Evolutionary conservation across 1,140 invertebrate species (phyloP).

Genomic region (Hypothenemus hampei): DNA sequence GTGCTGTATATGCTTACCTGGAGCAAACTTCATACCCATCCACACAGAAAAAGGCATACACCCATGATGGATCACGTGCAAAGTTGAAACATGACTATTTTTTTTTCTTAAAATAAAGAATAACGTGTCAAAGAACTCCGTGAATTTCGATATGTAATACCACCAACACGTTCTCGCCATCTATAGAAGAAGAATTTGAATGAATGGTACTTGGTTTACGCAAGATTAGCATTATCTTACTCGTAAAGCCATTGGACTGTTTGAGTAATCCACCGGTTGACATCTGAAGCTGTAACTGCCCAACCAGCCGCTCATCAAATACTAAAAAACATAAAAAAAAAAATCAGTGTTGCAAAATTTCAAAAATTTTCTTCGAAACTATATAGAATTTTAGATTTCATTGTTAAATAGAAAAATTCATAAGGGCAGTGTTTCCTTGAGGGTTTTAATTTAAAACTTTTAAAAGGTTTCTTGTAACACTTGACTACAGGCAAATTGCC

Average conservation of each 20-base stretch:
- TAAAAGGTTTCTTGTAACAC: too few species aligned
- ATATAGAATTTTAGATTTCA: too few species aligned
- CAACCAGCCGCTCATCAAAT: conserved; percentile 80
- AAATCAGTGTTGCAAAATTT: too few species aligned
- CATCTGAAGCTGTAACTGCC: conserved; percentile 86
- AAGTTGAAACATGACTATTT: conserved; percentile 83
- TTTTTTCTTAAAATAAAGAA: conserved; percentile 92
- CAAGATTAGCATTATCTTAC: conserved; percentile 63
- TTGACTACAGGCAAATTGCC: too few species aligned
- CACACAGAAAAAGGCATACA: conserved; percentile 94
- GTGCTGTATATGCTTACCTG: conserved; percentile 54
- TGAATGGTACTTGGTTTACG: background rate
- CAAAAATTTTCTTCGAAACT: too few species aligned
- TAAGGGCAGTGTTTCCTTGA: too few species aligned
- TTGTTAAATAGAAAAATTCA: too few species aligned
- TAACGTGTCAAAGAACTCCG: conserved; percentile 94
- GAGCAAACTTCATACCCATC: conserved; percentile 96
- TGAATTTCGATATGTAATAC: conserved; percentile 97
- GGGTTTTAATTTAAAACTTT: too few species aligned
- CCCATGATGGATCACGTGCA: conserved; percentile 94
- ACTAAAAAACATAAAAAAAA: conserved; percentile 61
- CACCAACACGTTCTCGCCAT: conserved; percentile 93
- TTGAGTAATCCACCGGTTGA: conserved; percentile 89
- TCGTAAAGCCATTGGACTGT: conserved; percentile 74
- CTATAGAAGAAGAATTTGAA: conserved; percentile 48